Base-by-base conservation (phyloP, 2,888 invertebrate genomes). In the Troides helena region DNA sequence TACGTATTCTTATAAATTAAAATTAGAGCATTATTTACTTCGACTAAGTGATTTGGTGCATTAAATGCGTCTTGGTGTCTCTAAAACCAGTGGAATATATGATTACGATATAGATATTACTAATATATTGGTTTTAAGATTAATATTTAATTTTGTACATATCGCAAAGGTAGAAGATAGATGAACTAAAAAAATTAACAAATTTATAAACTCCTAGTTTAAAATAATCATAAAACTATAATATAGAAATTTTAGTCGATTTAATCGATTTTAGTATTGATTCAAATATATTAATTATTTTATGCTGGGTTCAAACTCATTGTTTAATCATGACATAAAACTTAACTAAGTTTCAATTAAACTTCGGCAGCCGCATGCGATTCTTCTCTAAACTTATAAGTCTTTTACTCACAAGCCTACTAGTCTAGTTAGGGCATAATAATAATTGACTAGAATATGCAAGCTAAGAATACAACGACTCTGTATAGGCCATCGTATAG, bases 401-500 rank as follows among this genome's bases (percentile, higher is more conserved):
- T 46, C 46, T 46, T 46, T 46, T 46, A 46, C 46, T 46, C 46
- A 46, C 12, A 46, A 46, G 46, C 14, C 46, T 46, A 46, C 46
- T 70, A 67, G 23, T 1, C 62, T 66, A 70, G 36, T 73, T 74
- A 80, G 79, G 78, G 76, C 81, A 80, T 80, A 80, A 84, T 73
- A 77, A 82, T 90, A 90, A 91, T 91, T 91, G 90, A 91, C 90
- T 90, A 90, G 86, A 85, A 84, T 82, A 83, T 81, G 80, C 74
- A 83, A 78, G 78, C 76, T 78, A 78, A 65, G 73, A 74, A 74
- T 75, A 75, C 62, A 71, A 74, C 57, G 56, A 67, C 73, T 79
- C 75, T 81, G 81, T 85, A 86, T 89, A 89, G 88, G 87, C 87
- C 87, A 77, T 79, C 73, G 72, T 67, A 67, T 69, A 67, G 39